phyloP scores from a whole-genome alignment of 2,113 vertebrate species.

The Suncus etruscus region DNA sequence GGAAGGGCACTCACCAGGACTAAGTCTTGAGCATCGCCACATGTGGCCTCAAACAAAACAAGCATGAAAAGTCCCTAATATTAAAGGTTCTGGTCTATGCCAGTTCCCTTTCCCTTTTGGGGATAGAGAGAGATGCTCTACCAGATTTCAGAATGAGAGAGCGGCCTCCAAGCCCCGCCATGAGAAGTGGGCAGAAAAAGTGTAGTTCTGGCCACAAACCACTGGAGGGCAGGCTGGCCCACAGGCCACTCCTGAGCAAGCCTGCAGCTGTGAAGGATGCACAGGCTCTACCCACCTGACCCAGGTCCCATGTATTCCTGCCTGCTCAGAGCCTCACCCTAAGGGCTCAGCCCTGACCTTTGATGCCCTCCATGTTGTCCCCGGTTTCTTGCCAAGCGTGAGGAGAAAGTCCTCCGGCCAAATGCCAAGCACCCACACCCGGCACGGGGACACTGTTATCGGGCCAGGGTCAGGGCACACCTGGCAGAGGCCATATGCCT shows the following conservation, averaged over 20 bases:
- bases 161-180: not conserved
- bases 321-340: not conserved
- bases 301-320: not conserved
- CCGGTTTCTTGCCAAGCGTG: not conserved
- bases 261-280: not conserved
- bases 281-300: not conserved
- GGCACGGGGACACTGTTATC: no score
- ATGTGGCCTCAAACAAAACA: no score
- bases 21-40: no score
- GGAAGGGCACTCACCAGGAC: no score
- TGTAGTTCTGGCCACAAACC: not conserved
- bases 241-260: not conserved
- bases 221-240: constrained; percentile 75
- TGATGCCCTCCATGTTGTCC: not conserved
- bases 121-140: not conserved
- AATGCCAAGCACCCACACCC: constrained; percentile 53
- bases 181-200: not conserved
- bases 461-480: not conserved
- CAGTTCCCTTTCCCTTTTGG: not conserved
- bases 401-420: constrained; percentile 60
- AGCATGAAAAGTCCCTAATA: no score
- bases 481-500: not conserved
- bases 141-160: not conserved
- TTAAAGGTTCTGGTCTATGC: no score
- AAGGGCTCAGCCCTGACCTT: constrained; percentile 7